Evolutionary conservation across 2,888 invertebrate genomes (phyloP), one percentile per base, ranked within the genome.

Genomic region (Entomobrya multifasciata): DNA sequence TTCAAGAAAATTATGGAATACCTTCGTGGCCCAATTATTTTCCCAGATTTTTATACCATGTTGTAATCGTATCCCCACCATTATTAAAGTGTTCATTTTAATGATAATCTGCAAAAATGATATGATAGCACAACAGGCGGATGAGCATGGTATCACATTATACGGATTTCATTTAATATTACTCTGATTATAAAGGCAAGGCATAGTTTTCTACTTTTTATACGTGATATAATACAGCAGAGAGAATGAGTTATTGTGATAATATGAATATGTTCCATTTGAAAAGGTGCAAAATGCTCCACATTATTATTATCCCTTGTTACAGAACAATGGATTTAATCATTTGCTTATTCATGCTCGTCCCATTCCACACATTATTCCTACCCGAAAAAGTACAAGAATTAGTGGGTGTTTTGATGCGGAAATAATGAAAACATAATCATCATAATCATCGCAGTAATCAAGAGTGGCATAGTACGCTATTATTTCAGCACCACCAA

Each of bases 371-470:
- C 60, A 60, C 22, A 17, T 25, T 41, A 57, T 62, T 30, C 62
- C 11, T 30, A 25, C 10, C 41, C 0, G 13, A 52, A 70, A 52
- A 65, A 49, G 65, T 15, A 80, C 22, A 27, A 20, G 67, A 67
- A 22, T 80, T 81, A 80, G 72, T 36, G 72, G 17, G 47, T 72
- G 36, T 15, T 55, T 72, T 81, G 72, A 81, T 81, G 81, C 72
- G 55, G 81, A 81, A 81, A 72, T 81, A 81, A 81, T 81, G 72
- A 81, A 81, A 81, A 81, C 81, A 81, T 81, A 81, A 81, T 81
- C 70, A 81, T 81, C 70, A 72, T 81, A 72, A 81, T 81, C 72
- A 81, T 72, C 57, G 60, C 41, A 72, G 72, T 72, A 81, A 81
- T 81, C 81, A 81, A 81, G 81, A 72, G 81, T 81, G 81, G 79